Evolutionary conservation across 2,888 invertebrate genomes (phyloP).

Genomic region (Parnassius apollo): DNA sequence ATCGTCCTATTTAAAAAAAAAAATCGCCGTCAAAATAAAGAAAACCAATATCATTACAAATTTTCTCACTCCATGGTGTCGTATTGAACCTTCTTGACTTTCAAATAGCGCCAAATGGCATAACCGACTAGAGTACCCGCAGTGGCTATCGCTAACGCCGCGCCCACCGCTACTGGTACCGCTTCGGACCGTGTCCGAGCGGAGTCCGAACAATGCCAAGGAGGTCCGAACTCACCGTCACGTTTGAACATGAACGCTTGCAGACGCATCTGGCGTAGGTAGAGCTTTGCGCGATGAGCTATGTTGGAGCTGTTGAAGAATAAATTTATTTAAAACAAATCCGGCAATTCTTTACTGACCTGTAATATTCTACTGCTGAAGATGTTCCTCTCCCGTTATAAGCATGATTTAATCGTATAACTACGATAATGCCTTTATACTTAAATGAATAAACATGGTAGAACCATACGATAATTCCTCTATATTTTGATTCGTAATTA

Average conservation of each 20-base stretch:
- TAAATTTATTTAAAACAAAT: conserved; percentile 3
- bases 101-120: conserved; percentile 91
- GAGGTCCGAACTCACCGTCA: conserved; percentile 84
- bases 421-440: no score
- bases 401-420: no score
- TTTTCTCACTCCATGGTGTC: conserved; percentile 90
- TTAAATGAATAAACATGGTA: no score
- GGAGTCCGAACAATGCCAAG: conserved; percentile 83
- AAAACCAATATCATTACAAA: conserved; percentile 36
- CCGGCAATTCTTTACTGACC: no score
- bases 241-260: conserved; percentile 95
- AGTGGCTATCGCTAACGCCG: conserved; percentile 90
- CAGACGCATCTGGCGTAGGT: conserved; percentile 86
- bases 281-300: conserved; percentile 82
- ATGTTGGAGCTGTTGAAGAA: conserved; percentile 48
- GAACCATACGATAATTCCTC: no score
- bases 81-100: conserved; percentile 94
- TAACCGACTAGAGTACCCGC: conserved; percentile 91
- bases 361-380: no score
- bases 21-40: conserved; percentile 17
- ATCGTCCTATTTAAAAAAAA: neutral
- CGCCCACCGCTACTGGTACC: conserved; percentile 88
- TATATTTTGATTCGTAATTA: no score
- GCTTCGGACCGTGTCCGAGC: conserved; percentile 86
- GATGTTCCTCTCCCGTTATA: no score